phyloP scores from a whole-genome alignment of 1,140 invertebrate genomes.

The Amphibalanus amphitrite region DNA sequence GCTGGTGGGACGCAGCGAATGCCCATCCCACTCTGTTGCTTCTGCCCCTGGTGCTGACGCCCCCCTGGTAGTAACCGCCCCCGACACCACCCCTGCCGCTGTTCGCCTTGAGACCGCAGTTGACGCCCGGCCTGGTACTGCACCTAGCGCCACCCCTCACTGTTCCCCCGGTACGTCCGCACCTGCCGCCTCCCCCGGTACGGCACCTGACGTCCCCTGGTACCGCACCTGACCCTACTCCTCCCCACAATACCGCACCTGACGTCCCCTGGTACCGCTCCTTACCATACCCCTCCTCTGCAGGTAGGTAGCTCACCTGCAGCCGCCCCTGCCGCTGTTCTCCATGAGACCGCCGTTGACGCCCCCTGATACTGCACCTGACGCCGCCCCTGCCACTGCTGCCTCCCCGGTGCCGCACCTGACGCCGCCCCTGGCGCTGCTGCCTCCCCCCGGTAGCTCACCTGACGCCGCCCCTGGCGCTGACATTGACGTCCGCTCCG shows the following conservation, averaged over 20 bases:
- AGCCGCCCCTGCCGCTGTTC: background rate
- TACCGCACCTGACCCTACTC: no score
- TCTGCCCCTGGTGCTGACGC: no score
- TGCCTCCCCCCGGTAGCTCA: constrained; percentile 22
- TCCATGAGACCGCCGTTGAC: no score
- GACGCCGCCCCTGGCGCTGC: constrained; percentile 44
- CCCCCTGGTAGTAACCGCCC: no score
- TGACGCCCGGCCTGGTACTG: background rate
- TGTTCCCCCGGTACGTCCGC: no score
- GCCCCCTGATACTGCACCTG: background rate
- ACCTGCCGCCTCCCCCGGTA: no score
- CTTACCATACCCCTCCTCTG: background rate
- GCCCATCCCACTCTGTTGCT: no score
- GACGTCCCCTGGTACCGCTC: no score
- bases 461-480: constrained; percentile 76
- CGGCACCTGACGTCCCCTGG: background rate
- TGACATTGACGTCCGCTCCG: constrained; percentile 73
- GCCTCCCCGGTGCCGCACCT: background rate
- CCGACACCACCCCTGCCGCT: background rate
- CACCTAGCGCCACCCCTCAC: background rate
- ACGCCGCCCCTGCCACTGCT: background rate
- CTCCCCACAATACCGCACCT: no score
- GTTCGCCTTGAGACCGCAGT: background rate
- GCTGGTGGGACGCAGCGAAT: no score
- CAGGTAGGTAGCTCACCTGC: background rate